phyloP scores from a whole-genome alignment of 2,113 vertebrate species.

The Pedetes capensis region DNA sequence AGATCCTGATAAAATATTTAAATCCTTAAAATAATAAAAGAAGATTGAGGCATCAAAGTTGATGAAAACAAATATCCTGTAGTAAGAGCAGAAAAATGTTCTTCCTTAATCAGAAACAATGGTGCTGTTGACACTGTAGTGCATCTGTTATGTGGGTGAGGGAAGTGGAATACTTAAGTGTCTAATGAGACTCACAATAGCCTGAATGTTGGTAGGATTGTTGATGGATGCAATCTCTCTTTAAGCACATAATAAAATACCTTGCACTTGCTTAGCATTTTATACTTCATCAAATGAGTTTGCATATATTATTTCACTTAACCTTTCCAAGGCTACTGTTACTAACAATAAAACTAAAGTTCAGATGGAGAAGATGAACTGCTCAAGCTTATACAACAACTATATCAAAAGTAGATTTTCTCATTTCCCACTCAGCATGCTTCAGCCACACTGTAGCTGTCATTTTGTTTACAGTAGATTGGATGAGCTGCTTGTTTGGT shows the following conservation, averaged over 20 bases:
- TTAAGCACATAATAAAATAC: not conserved
- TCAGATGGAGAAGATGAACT: conserved; percentile 2
- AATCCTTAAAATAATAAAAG: conserved; percentile 49
- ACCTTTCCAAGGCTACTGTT: conserved; percentile 21
- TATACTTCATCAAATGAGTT: not conserved
- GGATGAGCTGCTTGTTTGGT: not conserved
- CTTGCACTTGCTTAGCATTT: not conserved
- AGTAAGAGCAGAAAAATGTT: conserved; percentile 16
- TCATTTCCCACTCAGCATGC: not conserved
- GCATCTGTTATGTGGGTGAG: not conserved
- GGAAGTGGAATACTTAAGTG: not conserved
- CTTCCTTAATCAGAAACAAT: not conserved
- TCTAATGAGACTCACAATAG: not conserved
- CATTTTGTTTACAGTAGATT: not conserved
- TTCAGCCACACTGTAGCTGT: not conserved
- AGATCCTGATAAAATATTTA: conserved; percentile 54
- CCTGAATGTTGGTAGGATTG: not conserved
- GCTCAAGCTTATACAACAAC: not conserved
- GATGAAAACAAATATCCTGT: conserved; percentile 28
- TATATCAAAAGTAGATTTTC: not conserved
- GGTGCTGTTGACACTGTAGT: not conserved
- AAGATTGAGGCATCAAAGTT: conserved; percentile 46
- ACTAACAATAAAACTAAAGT: not conserved
- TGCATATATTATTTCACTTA: not conserved
- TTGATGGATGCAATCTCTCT: not conserved